Conservation (phyloP, 2,113 vertebrate genomes). For the Cairina moschata region DNA sequence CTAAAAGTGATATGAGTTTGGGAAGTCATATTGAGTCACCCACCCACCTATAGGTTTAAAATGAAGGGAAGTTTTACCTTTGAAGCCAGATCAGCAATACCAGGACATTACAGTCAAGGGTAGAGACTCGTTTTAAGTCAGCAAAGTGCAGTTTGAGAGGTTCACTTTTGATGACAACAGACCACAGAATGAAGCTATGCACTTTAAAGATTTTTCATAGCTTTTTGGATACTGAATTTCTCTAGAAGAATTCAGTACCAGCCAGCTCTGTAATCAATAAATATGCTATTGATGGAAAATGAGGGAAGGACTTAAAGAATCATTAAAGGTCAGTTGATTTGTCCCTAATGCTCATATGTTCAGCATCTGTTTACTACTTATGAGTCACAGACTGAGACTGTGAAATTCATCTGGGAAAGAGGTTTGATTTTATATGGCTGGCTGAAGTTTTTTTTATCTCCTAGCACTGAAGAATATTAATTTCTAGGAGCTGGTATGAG, state of each 20-base stretch:
- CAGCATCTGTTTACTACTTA: slow-evolving; percentile 22
- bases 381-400: neutral
- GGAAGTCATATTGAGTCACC: neutral
- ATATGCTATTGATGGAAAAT: slow-evolving; percentile 52
- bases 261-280: slow-evolving; percentile 60
- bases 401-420: neutral
- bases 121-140: neutral
- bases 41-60: neutral
- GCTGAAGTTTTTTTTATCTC: neutral
- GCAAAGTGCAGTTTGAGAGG: slow-evolving; percentile 34
- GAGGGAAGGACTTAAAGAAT: slow-evolving; percentile 39
- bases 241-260: slow-evolving; percentile 40
- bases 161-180: slow-evolving; percentile 36
- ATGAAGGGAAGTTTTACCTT: neutral
- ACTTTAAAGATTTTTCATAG: slow-evolving; percentile 57
- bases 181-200: slow-evolving; percentile 34
- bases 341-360: slow-evolving; percentile 33
- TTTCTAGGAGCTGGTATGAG: neutral
- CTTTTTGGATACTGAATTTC: slow-evolving; percentile 54
- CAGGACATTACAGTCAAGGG: neutral
- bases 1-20: neutral
- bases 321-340: slow-evolving; percentile 49
- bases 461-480: neutral
- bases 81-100: neutral
- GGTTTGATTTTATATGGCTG: neutral